Evolutionary conservation across 2,888 invertebrate species (phyloP).

Genomic region (Chymomyza procnemis): DNA sequence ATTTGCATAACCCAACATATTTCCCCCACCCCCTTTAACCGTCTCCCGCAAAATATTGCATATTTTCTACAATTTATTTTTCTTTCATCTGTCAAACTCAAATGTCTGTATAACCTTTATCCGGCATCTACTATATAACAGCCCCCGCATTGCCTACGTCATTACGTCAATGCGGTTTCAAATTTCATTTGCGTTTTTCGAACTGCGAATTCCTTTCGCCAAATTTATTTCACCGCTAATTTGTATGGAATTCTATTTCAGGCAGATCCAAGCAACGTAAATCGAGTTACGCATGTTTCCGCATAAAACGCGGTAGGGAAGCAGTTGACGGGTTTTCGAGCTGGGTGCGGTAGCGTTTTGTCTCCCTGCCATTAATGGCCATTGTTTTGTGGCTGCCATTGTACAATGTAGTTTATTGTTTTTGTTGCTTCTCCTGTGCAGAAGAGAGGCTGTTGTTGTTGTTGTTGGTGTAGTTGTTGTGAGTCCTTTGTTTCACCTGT

Average conservation of each 20-base stretch:
- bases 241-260: slow-evolving; percentile 61
- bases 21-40: too few relatives aligned
- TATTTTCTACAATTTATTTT: not conserved
- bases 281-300: slow-evolving; percentile 10
- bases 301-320: not conserved
- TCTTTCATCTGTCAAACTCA: not conserved
- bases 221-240: slow-evolving; percentile 68
- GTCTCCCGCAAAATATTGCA: not conserved
- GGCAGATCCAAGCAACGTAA: slow-evolving; percentile 36
- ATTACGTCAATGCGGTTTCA: slow-evolving; percentile 26
- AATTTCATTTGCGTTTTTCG: slow-evolving; percentile 55
- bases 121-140: too few relatives aligned
- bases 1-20: not conserved
- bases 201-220: not conserved
- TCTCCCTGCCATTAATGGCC: slow-evolving; percentile 24
- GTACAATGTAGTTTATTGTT: not conserved
- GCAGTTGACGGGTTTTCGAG: not conserved
- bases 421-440: slow-evolving; percentile 10
- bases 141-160: slow-evolving; percentile 12
- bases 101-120: slow-evolving; percentile 6
- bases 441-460: not conserved
- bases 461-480: not conserved
- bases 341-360: not conserved
- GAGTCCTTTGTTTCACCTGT: slow-evolving; percentile 35
- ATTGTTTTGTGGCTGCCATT: slow-evolving; percentile 23